A percentile compares a stretch with the other conserved stretches of the same genome.
Conservation (phyloP, 2,113 vertebrate genomes). For the Mastomys coucha region DNA sequence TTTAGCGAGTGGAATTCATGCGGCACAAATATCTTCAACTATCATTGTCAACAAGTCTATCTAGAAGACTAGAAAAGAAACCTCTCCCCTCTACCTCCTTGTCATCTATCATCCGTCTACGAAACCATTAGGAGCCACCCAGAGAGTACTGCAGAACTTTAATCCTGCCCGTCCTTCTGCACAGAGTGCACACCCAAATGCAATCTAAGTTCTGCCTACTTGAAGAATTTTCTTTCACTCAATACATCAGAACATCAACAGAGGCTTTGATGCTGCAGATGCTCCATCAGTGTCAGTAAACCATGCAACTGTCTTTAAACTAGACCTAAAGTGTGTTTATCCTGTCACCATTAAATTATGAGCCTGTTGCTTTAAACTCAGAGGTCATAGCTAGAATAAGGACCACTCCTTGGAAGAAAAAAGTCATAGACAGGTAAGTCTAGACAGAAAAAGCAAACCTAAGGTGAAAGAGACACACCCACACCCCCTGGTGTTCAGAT, state of each 20-base stretch:
- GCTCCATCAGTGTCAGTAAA: not conserved
- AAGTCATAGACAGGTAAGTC: not conserved
- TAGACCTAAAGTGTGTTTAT: not conserved
- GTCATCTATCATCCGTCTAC: not conserved
- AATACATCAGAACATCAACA: not conserved
- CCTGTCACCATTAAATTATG: not conserved
- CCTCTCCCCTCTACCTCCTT: not conserved
- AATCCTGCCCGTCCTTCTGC: not conserved
- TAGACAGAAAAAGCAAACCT: not conserved
- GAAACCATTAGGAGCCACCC: not conserved
- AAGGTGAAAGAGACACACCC: not conserved
- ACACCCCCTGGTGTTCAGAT: not conserved
- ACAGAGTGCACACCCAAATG: not conserved
- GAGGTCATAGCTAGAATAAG: not conserved
- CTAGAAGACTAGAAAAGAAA: not conserved
- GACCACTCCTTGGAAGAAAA: not conserved
- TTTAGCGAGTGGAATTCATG: not conserved
- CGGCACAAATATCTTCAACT: not conserved
- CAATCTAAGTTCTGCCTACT: not conserved
- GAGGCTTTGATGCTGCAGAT: not conserved
- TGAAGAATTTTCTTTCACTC: not conserved
- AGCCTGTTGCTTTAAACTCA: not conserved
- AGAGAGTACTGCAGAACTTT: not conserved
- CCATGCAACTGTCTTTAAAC: not conserved
- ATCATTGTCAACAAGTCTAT: not conserved